Conservation (phyloP, 1,140 invertebrate species). For the Trichonephila inaurata region DNA sequence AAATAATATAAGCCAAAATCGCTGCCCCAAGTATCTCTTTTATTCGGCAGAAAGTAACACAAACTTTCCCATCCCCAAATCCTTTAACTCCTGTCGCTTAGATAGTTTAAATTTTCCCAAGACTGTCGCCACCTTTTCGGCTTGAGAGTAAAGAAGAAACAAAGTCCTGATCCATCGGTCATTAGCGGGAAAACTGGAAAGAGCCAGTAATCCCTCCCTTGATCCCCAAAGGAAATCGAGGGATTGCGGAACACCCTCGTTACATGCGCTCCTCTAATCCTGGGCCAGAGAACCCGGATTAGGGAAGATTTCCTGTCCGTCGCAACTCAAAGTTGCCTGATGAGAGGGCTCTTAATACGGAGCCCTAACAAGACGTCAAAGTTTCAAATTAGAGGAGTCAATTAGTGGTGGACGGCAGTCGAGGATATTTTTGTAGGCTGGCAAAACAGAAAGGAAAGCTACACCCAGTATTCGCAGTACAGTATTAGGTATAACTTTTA, state of each 20-base stretch:
- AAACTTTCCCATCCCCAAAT: not conserved
- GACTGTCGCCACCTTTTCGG: not conserved
- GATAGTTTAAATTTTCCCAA: constrained; percentile 30
- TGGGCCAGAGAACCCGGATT: constrained; percentile 30
- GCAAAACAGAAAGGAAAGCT: not conserved
- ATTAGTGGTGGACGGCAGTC: not conserved
- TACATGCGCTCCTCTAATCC: constrained; percentile 24
- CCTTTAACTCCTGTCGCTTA: constrained; percentile 19
- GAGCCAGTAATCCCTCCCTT: not conserved
- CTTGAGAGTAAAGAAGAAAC: not conserved
- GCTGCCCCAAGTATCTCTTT: not conserved
- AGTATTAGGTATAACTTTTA: too few species aligned
- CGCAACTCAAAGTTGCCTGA: constrained; percentile 27
- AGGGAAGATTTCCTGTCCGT: not conserved
- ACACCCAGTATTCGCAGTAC: too few species aligned
- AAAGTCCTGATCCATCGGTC: not conserved
- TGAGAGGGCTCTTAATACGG: constrained; percentile 6
- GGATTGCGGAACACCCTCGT: constrained; percentile 32
- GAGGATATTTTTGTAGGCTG: not conserved
- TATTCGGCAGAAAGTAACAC: not conserved
- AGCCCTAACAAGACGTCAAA: constrained; percentile 51
- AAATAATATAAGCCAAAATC: too few species aligned
- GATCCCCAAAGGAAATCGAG: constrained; percentile 39
- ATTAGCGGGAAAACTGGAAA: constrained; percentile 1
- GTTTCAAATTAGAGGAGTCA: constrained; percentile 38